Base-by-base conservation (phyloP, 2,888 invertebrate species). In the Apomyelois bistriatella region DNA sequence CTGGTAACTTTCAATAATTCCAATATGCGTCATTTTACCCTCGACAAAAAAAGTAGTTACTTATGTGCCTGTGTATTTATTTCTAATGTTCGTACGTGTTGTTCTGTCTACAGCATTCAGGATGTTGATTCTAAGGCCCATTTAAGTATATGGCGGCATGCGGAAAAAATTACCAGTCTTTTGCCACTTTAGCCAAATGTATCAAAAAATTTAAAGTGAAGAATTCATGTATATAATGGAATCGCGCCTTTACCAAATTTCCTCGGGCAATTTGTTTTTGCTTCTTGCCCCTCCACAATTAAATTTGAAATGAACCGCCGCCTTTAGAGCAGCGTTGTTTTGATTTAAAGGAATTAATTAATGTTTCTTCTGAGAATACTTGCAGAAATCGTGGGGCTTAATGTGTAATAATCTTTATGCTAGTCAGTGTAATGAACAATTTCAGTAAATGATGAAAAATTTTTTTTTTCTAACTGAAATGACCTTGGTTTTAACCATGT, bases 261-360 rank as follows among this genome's bases (percentile, higher is more conserved):
- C 72, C 68, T 70, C 64, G 65, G 67, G 66, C 70, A 79, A 79
- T 82, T 83, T 79, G 78, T 79, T 77, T 72, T 68, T 69, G 70
- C 66, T 65, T 67, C 64, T 70, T 70, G 61, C 69, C 72, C 75
- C 74, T 72, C 72, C 66, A 71, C 78, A 81, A 83, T 82, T 81
- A 82, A 81, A 82, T 79, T 81, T 78, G 74, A 81, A 79, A 76
- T 74, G 77, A 78, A 77, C 76, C 73, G 72, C 70, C 70, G 76
- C 73, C 71, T 77, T 64, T 64, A 64, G 64, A 70, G 74, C 70
- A 69, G 66, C 75, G 74, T 78, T 83, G 82, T 82, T 85, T 84
- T 85, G 82, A 84, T 84, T 84, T 84, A 83, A 79, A 76, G 67
- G 75, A 80, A 80, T 82, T 82, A 80, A 84, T 84, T 80, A 80